Conservation (phyloP, 2,113 vertebrate genomes). For the Bagarius yarrelli region DNA sequence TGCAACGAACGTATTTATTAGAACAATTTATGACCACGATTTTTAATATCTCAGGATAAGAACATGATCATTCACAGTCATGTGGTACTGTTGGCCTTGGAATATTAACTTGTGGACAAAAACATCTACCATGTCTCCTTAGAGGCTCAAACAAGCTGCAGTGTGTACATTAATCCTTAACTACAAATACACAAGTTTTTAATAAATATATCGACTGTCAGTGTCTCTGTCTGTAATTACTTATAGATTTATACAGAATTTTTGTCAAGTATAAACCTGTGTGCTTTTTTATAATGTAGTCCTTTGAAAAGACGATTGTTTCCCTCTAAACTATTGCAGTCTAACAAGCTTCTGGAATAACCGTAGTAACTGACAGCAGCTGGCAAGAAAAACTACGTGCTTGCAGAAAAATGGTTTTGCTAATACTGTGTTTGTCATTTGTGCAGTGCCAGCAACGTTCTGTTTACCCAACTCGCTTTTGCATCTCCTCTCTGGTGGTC, state of each 20-base stretch:
- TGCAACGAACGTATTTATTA: too few species aligned
- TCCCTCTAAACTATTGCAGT: background rate
- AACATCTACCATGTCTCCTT: background rate
- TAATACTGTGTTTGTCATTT: constrained; percentile 13
- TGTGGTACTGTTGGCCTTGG: background rate
- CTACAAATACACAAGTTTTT: too few species aligned
- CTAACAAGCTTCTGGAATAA: background rate
- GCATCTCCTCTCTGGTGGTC: background rate
- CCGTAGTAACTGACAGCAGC: background rate
- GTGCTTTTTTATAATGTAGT: background rate
- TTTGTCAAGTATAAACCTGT: background rate
- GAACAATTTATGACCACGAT: background rate
- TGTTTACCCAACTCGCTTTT: constrained; percentile 5
- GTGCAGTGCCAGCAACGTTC: constrained; percentile 7
- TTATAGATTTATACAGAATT: background rate
- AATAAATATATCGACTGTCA: too few species aligned
- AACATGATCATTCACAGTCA: background rate
- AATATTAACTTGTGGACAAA: background rate
- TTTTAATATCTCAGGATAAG: background rate
- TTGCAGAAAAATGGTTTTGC: background rate
- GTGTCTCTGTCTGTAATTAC: background rate
- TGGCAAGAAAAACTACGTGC: constrained; percentile 2
- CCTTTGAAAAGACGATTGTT: background rate
- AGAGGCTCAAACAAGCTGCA: background rate
- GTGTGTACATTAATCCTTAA: background rate